Evolutionary conservation across 2,888 invertebrate species (phyloP).

Genomic region (Gibbula magus): DNA sequence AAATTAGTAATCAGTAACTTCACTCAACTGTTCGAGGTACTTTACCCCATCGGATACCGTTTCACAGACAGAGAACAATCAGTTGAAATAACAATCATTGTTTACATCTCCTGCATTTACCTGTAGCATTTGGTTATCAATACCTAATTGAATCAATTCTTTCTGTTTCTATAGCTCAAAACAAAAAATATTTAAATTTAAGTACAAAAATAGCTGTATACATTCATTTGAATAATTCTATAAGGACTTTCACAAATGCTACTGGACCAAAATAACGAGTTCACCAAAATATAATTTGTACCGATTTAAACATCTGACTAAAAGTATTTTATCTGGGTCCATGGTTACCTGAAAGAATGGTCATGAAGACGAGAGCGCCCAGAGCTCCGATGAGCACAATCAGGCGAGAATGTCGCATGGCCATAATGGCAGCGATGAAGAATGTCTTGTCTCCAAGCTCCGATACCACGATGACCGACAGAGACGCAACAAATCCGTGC

Average conservation of each 20-base stretch:
- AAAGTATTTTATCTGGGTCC: background rate
- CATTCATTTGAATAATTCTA: background rate
- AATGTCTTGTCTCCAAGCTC: constrained; percentile 99
- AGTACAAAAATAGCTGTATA: too few relatives aligned
- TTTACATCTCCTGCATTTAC: too few relatives aligned
- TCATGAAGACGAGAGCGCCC: constrained; percentile 93
- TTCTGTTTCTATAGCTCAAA: too few relatives aligned
- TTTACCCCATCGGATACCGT: too few relatives aligned
- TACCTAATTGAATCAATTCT: too few relatives aligned
- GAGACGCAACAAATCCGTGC: constrained; percentile 94
- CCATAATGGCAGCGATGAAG: constrained; percentile 99
- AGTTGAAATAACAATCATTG: too few relatives aligned
- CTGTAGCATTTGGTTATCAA: too few relatives aligned
- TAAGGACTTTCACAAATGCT: background rate
- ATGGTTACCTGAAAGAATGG: constrained; percentile 86
- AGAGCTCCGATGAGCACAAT: constrained; percentile 96
- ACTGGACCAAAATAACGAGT: background rate
- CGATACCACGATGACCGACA: constrained; percentile 97
- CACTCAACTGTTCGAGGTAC: too few relatives aligned
- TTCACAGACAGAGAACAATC: too few relatives aligned
- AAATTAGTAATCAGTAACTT: too few relatives aligned
- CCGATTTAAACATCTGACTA: background rate
- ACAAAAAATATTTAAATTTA: too few relatives aligned
- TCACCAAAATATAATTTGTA: background rate
- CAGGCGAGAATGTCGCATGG: constrained; percentile 95